Conservation (phyloP, 1,140 invertebrate species). For the Papilio aristodemus region DNA sequence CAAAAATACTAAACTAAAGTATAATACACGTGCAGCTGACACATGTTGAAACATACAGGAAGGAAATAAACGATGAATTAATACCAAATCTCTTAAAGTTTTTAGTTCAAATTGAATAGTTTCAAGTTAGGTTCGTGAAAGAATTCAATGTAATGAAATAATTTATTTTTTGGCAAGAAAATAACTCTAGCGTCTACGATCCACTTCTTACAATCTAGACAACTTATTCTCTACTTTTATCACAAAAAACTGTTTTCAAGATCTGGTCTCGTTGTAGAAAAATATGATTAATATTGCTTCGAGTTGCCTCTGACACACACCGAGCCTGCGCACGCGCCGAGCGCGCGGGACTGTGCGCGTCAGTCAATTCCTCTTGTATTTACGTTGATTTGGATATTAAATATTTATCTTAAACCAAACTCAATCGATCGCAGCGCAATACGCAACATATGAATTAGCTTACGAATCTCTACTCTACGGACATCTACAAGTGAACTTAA, state of each 20-base stretch:
- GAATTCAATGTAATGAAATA: no score
- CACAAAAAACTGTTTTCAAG: conserved; percentile 26
- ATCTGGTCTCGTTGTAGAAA: not conserved
- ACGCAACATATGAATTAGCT: not conserved
- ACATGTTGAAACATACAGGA: not conserved
- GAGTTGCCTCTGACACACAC: not conserved
- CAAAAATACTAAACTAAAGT: not conserved
- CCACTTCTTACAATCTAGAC: conserved; percentile 1
- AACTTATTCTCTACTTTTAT: conserved; percentile 16
- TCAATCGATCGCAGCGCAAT: not conserved
- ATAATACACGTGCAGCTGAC: not conserved
- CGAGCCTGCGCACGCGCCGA: not conserved
- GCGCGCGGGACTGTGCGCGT: no score
- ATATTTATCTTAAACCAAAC: not conserved
- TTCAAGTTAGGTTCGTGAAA: not conserved
- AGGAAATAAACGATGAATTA: no score
- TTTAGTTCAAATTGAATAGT: no score
- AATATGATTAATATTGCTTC: conserved; percentile 15
- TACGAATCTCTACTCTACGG: not conserved
- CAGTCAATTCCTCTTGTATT: conserved; percentile 9
- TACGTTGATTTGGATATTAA: not conserved
- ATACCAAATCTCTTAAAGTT: no score
- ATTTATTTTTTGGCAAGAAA: conserved; percentile 25
- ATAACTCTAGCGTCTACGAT: conserved; percentile 7
- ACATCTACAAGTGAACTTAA: not conserved